A percentile compares a stretch with the other conserved stretches of the same genome.
These are phyloP conservation scores for Scylla paramamosain DNA, from an alignment of 1,140 invertebrate genomes.

Conservation along the genomic window DNA sequence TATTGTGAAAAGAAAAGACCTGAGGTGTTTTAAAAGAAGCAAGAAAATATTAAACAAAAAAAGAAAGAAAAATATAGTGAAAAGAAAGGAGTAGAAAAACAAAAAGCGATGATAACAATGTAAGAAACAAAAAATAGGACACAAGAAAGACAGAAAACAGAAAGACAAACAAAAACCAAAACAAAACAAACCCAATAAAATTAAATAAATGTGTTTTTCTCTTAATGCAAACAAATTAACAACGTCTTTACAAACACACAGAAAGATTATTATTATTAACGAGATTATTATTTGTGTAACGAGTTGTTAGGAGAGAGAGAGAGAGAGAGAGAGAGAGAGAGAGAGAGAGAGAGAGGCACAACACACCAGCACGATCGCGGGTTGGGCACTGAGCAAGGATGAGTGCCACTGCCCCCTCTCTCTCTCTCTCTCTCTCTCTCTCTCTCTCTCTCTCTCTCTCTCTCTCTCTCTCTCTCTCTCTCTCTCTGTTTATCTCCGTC, in stretches of 20 bases:
- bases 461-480: slow-evolving; percentile 34
- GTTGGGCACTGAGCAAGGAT: no score
- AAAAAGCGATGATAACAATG: neutral
- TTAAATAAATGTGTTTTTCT: no score
- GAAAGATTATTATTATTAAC: no score
- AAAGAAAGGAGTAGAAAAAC: neutral
- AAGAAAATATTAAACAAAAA: neutral
- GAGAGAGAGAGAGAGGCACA: neutral
- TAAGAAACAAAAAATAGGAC: no score
- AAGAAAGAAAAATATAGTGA: neutral
- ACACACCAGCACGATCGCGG: neutral
- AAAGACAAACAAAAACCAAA: no score
- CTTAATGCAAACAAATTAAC: no score
- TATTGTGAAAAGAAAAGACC: neutral
- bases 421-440: slow-evolving; percentile 31
- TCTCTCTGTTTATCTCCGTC: neutral
- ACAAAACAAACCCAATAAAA: no score
- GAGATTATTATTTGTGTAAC: no score
- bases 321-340: neutral
- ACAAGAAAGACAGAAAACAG: no score
- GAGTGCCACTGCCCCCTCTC: neutral
- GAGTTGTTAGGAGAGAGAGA: no score
- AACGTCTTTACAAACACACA: no score
- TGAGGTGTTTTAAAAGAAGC: no score
- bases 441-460: slow-evolving; percentile 34